phyloP scores from a whole-genome alignment of 2,888 invertebrate genomes.

The Eupeodes latifasciatus region DNA sequence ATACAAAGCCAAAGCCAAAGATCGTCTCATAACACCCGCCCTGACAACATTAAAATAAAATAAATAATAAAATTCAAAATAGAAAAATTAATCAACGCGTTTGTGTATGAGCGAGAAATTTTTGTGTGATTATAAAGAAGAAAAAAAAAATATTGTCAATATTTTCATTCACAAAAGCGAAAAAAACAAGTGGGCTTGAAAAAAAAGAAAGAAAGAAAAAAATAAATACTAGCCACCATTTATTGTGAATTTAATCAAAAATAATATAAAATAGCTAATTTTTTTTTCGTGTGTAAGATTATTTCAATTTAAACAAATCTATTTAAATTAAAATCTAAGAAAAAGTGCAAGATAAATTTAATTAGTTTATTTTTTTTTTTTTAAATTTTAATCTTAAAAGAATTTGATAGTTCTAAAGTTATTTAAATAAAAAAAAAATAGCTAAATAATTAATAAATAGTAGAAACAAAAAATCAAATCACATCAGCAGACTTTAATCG shows the following conservation, averaged over 20 bases:
- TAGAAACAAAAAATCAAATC: background rate
- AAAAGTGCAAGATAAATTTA: slow-evolving; percentile 30
- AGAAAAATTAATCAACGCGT: slow-evolving; percentile 32
- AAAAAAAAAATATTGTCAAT: slow-evolving; percentile 22
- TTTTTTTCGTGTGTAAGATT: background rate
- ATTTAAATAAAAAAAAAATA: slow-evolving; percentile 12
- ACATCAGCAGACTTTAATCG: background rate
- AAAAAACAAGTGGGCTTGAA: slow-evolving; percentile 28
- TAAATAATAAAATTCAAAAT: slow-evolving; percentile 32
- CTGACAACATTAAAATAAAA: slow-evolving; percentile 17
- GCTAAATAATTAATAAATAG: background rate
- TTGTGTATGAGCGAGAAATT: slow-evolving; percentile 35
- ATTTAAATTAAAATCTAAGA: background rate
- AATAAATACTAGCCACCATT: slow-evolving; percentile 15
- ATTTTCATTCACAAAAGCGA: slow-evolving; percentile 25
- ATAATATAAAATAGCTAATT: slow-evolving; percentile 52
- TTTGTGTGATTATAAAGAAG: slow-evolving; percentile 28
- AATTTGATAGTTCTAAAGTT: background rate
- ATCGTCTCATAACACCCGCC: slow-evolving; percentile 31
- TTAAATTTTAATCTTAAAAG: background rate
- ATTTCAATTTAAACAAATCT: slow-evolving; percentile 17
- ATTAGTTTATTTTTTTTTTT: slow-evolving; percentile 27
- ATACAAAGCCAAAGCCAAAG: slow-evolving; percentile 57
- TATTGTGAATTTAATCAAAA: slow-evolving; percentile 41
- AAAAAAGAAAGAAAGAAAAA: slow-evolving; percentile 19